These are phyloP conservation scores for Pica pica DNA, from an alignment of 2,113 vertebrate species.

Conservation along the genomic window DNA sequence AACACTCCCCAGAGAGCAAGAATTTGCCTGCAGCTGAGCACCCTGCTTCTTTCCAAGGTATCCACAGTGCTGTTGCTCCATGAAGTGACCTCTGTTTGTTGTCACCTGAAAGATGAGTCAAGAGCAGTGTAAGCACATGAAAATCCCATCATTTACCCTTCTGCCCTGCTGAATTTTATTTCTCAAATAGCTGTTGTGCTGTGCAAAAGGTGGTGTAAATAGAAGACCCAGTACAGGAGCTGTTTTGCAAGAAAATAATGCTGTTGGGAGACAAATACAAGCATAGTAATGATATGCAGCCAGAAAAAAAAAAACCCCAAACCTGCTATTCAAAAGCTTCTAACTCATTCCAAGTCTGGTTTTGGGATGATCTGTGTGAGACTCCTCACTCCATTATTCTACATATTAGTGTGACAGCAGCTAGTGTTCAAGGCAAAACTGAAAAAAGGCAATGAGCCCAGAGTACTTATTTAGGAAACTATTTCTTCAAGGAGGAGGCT, in stretches of 20 bases:
- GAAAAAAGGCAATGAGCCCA: background rate
- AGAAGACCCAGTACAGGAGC: background rate
- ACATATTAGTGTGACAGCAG: background rate
- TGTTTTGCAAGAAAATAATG: background rate
- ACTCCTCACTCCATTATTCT: background rate
- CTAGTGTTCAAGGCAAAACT: background rate
- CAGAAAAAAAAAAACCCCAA: background rate
- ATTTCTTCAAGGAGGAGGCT: background rate
- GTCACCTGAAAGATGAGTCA: background rate
- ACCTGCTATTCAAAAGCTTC: background rate
- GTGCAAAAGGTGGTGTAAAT: background rate
- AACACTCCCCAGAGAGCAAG: background rate
- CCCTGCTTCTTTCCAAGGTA: background rate
- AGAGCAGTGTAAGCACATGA: background rate
- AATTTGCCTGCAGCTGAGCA: background rate
- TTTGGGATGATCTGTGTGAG: background rate
- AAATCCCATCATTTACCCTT: background rate
- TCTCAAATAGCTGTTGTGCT: background rate
- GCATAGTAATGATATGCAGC: background rate
- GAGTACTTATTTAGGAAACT: background rate
- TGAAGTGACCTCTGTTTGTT: background rate
- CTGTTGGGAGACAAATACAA: background rate
- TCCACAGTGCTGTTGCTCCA: background rate
- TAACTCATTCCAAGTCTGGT: background rate
- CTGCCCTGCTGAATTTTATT: background rate